Evolutionary conservation across 2,888 invertebrate species (phyloP).

Genomic region (Ectobius pallidus): DNA sequence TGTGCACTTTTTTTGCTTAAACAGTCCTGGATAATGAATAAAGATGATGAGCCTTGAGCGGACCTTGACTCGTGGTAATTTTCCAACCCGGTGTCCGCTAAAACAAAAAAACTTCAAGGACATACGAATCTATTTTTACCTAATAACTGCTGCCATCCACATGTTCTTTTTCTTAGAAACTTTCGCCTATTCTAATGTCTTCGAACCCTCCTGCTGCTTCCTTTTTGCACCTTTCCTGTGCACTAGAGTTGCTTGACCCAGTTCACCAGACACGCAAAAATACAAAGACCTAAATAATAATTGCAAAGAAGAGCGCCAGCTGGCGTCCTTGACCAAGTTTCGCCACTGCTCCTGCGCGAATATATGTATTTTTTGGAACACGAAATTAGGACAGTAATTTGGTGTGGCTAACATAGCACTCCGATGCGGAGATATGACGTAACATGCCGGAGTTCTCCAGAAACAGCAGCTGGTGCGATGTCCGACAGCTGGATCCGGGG

Average conservation of each 20-base stretch:
- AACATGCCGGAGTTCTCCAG: neutral
- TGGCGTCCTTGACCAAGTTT: conserved; percentile 30
- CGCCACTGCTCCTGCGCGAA: neutral
- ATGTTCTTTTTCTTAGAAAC: conserved; percentile 9
- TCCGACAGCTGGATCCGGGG: conserved; percentile 29
- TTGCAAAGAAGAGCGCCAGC: conserved; percentile 12
- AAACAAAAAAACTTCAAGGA: neutral
- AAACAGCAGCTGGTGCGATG: conserved; percentile 12
- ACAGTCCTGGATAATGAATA: too few relatives aligned
- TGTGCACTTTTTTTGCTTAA: too few relatives aligned
- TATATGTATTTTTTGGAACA: conserved; percentile 5
- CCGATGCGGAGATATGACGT: conserved; percentile 15
- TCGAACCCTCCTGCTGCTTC: neutral
- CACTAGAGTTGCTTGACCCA: conserved; percentile 16
- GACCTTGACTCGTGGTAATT: neutral
- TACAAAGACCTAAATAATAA: neutral
- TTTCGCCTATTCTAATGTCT: conserved; percentile 10
- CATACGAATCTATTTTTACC: neutral
- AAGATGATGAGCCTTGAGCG: neutral
- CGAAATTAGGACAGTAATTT: conserved; percentile 18
- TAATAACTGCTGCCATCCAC: conserved; percentile 9
- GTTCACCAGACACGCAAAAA: conserved; percentile 16
- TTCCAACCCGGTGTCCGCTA: neutral
- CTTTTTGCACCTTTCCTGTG: neutral
- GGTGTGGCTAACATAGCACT: conserved; percentile 6